These are phyloP conservation scores for Sicus ferrugineus DNA, from an alignment of 2,888 invertebrate species.

Conservation along the genomic window DNA sequence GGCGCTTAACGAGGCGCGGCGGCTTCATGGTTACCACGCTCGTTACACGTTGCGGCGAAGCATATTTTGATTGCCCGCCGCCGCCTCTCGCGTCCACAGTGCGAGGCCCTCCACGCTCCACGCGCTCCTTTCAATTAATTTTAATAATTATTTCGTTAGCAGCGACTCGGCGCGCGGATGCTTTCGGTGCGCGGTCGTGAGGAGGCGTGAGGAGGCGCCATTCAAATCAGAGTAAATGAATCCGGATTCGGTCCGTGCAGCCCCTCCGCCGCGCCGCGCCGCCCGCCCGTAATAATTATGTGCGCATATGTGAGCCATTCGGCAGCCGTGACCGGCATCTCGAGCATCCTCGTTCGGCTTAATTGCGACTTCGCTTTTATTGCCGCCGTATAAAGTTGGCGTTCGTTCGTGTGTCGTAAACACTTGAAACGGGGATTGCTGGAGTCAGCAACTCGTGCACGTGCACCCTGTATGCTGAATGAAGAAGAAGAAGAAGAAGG, in stretches of 20 bases:
- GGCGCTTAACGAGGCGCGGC: conserved; percentile 29
- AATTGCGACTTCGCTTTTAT: conserved; percentile 27
- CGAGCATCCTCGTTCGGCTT: conserved; percentile 16
- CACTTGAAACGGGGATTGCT: not conserved
- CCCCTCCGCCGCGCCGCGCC: conserved; percentile 10
- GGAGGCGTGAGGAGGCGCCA: not conserved
- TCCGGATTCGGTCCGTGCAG: conserved; percentile 17
- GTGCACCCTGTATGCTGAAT: not conserved
- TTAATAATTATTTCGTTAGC: conserved; percentile 32
- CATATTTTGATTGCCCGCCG: conserved; percentile 26
- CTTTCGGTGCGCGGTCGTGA: not conserved
- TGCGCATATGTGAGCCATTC: conserved; percentile 29
- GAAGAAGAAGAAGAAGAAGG: too few species aligned
- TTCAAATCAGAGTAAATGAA: conserved; percentile 33
- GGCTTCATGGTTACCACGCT: conserved; percentile 16
- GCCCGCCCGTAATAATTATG: conserved; percentile 29
- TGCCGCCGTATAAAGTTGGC: conserved; percentile 21
- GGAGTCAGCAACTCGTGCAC: not conserved
- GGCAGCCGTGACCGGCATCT: conserved; percentile 15
- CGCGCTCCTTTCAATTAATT: conserved; percentile 30
- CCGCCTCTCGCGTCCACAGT: conserved; percentile 19
- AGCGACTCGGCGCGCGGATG: conserved; percentile 11
- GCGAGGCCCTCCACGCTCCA: not conserved
- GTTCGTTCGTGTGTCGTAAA: conserved; percentile 10
- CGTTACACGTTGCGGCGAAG: conserved; percentile 29